phyloP scores from a whole-genome alignment of 2,888 invertebrate species.

The Drosophila kanekoi region DNA sequence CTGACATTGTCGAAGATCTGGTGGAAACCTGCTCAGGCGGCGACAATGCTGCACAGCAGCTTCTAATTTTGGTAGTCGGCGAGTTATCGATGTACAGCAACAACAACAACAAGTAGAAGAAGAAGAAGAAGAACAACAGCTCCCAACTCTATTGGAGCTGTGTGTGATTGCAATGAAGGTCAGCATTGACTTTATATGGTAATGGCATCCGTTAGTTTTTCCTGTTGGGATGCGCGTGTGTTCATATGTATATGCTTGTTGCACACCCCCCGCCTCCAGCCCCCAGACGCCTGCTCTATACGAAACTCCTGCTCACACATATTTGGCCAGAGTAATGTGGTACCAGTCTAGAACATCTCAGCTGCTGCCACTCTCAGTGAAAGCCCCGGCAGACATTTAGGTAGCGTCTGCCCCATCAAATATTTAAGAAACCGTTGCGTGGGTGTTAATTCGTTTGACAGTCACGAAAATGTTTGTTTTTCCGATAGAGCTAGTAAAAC shows the following conservation, averaged over 20 bases:
- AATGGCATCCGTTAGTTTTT: conserved; percentile 81
- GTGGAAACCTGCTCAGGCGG: conserved; percentile 65
- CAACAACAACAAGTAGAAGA: conserved; percentile 9
- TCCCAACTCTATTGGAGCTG: conserved; percentile 40
- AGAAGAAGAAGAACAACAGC: conserved; percentile 39
- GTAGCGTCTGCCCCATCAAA: conserved; percentile 40
- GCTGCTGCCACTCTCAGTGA: conserved; percentile 26
- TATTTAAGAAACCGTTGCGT: conserved; percentile 42
- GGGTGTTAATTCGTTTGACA: conserved; percentile 63
- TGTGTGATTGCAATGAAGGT: conserved; percentile 80
- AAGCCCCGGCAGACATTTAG: conserved; percentile 33
- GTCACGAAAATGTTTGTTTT: conserved; percentile 38
- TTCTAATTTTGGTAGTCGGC: conserved; percentile 75
- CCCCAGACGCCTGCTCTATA: background rate
- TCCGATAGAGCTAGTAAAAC: conserved; percentile 7
- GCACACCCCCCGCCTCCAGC: conserved; percentile 1
- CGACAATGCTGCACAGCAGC: conserved; percentile 64
- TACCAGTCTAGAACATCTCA: conserved; percentile 36
- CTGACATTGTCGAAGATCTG: conserved; percentile 52
- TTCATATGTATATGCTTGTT: conserved; percentile 52
- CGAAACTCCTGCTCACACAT: conserved; percentile 34
- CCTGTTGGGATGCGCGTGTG: conserved; percentile 74
- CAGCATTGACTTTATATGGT: conserved; percentile 75
- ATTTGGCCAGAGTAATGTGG: conserved; percentile 61
- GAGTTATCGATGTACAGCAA: conserved; percentile 43